Percentiles rank a stretch among this genome's conserved stretches.
These are phyloP conservation scores for Triplophysa dalaica DNA, from an alignment of 2,113 vertebrate genomes.

Conservation along the genomic window DNA sequence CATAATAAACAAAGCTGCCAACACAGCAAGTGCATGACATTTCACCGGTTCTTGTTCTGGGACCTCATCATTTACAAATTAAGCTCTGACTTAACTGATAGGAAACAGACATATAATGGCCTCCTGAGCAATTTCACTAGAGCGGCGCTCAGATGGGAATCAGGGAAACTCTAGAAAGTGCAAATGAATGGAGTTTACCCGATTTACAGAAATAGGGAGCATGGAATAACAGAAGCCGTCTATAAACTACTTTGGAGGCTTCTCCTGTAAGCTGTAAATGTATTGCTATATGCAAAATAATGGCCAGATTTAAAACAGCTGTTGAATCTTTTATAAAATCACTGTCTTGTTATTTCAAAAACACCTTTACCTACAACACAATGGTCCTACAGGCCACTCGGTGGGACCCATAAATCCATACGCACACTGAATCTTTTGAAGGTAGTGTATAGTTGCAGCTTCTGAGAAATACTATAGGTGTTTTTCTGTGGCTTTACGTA, in stretches of 20 bases:
- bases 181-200: conserved; percentile 18
- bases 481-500: conserved; percentile 58
- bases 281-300: no score
- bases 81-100: no score
- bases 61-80: no score
- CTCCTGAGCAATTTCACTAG: background rate
- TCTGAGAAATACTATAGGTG: conserved; percentile 59
- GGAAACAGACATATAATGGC: no score
- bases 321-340: no score
- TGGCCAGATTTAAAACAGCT: no score
- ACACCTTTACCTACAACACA: conserved; percentile 48
- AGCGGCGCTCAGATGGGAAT: conserved; percentile 3
- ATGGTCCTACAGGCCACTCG: conserved; percentile 57
- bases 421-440: conserved; percentile 57
- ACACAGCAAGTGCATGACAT: no score
- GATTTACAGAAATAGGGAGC: conserved; percentile 23
- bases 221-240: conserved; percentile 12
- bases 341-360: no score
- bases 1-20: no score
- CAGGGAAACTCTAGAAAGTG: conserved; percentile 45
- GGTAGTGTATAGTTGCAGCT: conserved; percentile 59
- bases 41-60: no score
- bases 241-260: conserved; percentile 7
- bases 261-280: background rate
- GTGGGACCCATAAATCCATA: conserved; percentile 63